phyloP scores from a whole-genome alignment of 2,797 vertebrate species.

The Sylvia borin region DNA sequence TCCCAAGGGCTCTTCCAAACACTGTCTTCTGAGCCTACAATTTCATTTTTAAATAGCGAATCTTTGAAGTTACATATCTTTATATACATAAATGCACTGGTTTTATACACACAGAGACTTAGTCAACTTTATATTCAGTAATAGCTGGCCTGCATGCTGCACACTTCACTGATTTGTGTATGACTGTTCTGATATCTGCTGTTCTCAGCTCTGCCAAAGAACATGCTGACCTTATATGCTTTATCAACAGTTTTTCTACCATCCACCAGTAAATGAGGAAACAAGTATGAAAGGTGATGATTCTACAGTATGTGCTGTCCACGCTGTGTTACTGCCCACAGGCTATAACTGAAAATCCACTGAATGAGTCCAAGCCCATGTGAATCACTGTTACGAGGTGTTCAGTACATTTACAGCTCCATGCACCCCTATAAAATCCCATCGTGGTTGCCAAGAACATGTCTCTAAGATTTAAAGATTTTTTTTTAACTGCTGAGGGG shows the following conservation, averaged over 20 bases:
- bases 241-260: neutral
- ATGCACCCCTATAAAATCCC: slow-evolving; percentile 1
- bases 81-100: neutral
- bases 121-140: neutral
- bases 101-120: neutral
- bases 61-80: neutral
- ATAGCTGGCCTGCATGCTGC: neutral
- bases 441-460: slow-evolving; percentile 11
- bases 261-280: neutral
- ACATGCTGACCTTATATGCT: neutral
- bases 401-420: neutral
- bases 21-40: neutral
- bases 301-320: neutral
- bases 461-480: neutral
- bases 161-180: neutral
- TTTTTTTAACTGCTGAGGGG: neutral
- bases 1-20: neutral
- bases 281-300: neutral
- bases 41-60: neutral
- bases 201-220: neutral
- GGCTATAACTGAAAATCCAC: slow-evolving; percentile 28
- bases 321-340: neutral
- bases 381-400: neutral
- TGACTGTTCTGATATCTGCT: neutral
- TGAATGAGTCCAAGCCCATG: neutral